Base-by-base conservation (phyloP, 2,888 invertebrate species). In the Allacma fusca region DNA sequence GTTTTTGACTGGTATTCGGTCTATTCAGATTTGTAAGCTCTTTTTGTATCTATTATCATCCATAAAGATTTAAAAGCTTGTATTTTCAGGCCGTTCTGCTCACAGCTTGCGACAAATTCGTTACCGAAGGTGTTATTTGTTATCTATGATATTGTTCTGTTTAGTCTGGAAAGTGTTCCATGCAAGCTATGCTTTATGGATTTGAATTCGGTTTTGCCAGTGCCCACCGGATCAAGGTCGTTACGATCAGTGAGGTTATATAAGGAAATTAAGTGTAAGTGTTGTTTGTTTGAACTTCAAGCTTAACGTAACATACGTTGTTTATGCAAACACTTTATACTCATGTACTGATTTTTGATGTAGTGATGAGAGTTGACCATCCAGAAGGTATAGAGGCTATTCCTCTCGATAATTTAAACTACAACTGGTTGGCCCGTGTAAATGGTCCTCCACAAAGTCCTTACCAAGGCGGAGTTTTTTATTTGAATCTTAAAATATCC, bases 351-450 rank as follows among this genome's bases (percentile, higher is more conserved):
- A n/a, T 23, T 44, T 70, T 43, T 19, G 9, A 24, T 70, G 5
- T 70, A n/a, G 44, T 70, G n/a, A 67, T 67, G 67, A 1, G 67
- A 29, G 90, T 90, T 80, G 94, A 95, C 86, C 94, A 94, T 1
- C 93, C 94, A 0, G 94, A 95, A 85, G 95, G 95, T 1, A 94
- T 95, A 77, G 91, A 92, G 85, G 95, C 94, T 1, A 90, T 91
- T 19, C 94, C 95, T 0, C 87, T 95, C 69, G 95, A 95, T 87
- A 88, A 90, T 80, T 90, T 91, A 87, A 93, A 92, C 85, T 94
- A 93, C 85, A 95, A 96, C 87, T 97, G 97, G 97, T 95, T 96
- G 87, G 97, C 97, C 0, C 93, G 93, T 75, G 94, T 97, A 85
- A 91, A 93, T 28, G 97, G 97, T 0, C 97, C 97, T 12, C 91